phyloP scores from a whole-genome alignment of 2,113 vertebrate species.

The Ciconia stormi region DNA sequence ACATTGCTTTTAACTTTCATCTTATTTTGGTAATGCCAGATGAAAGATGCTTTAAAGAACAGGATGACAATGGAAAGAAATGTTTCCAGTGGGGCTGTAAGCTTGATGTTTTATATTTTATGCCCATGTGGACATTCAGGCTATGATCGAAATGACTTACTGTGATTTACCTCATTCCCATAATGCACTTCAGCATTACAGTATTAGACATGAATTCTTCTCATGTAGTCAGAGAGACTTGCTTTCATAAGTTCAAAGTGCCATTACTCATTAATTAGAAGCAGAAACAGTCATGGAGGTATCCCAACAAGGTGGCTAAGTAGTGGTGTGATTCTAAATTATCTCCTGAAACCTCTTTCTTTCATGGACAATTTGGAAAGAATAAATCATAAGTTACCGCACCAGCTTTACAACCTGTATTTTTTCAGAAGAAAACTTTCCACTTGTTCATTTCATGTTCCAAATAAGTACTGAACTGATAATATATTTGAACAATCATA shows the following conservation, averaged over 20 bases:
- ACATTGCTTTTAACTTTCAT: not conserved
- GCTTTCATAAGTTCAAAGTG: slow-evolving; percentile 2
- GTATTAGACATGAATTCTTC: not conserved
- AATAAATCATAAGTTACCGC: not conserved
- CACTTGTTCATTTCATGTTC: not conserved
- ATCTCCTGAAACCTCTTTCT: not conserved
- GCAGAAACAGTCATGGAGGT: not conserved
- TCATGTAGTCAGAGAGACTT: not conserved
- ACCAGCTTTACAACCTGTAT: not conserved
- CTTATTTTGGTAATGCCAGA: not conserved
- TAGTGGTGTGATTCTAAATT: not conserved
- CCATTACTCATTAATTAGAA: not conserved
- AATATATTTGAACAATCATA: not conserved
- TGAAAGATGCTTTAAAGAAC: not conserved
- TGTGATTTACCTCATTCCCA: slow-evolving; percentile 31
- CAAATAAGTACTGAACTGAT: not conserved
- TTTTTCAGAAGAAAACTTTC: not conserved
- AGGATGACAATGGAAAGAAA: not conserved
- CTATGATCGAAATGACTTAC: not conserved
- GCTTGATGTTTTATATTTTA: not conserved
- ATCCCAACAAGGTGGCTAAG: not conserved
- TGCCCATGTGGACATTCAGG: not conserved
- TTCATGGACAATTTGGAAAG: not conserved
- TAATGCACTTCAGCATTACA: not conserved
- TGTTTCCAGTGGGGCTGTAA: not conserved